Evolutionary conservation across 2,797 vertebrate species (phyloP).

Genomic region (Smutsia temminckii): DNA sequence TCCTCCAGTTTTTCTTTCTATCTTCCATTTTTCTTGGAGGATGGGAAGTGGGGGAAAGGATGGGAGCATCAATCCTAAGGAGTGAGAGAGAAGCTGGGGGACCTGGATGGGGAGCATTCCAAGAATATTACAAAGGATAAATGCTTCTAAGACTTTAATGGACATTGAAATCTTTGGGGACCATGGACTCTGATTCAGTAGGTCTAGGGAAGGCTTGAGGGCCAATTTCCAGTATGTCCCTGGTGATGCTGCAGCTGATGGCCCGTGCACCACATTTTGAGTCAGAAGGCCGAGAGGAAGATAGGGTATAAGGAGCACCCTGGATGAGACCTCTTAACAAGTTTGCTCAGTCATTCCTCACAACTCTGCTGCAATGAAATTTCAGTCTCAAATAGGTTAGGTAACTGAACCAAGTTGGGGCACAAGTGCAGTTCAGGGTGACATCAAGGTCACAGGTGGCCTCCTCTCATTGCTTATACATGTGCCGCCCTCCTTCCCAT

Average conservation of each 20-base stretch:
- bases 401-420: background rate
- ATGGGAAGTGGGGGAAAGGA: background rate
- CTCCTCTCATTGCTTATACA: background rate
- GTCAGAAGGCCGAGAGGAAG: background rate
- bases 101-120: background rate
- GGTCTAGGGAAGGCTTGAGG: background rate
- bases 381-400: background rate
- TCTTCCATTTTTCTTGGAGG: background rate
- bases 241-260: background rate
- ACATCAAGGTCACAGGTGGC: background rate
- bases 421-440: accelerated
- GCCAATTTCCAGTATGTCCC: background rate
- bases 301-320: background rate
- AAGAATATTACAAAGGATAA: background rate
- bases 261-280: background rate
- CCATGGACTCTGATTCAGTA: background rate
- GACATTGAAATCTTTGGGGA: background rate
- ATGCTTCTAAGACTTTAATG: background rate
- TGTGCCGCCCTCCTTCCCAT: background rate
- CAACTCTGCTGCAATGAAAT: background rate
- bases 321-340: background rate
- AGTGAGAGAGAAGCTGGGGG: background rate
- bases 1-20: background rate
- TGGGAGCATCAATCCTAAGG: background rate
- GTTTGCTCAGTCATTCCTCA: background rate